phyloP scores from a whole-genome alignment of 2,797 vertebrate genomes.

The Enteromius argenteus region DNA sequence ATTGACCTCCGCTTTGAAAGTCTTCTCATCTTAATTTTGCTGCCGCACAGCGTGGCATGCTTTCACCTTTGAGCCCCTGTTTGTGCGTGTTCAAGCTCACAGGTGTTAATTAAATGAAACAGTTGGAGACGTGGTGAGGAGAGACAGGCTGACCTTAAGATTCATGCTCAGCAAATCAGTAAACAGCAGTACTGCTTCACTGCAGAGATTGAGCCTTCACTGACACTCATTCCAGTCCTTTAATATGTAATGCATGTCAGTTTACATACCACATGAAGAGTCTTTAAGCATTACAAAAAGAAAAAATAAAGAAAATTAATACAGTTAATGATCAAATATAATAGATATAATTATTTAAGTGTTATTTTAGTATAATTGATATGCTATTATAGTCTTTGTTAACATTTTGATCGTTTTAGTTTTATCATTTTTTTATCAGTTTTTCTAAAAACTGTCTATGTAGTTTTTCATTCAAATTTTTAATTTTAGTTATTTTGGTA shows the following conservation, averaged over 20 bases:
- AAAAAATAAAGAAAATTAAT: background rate
- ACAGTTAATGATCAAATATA: background rate
- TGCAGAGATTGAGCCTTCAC: background rate
- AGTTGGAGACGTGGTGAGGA: conserved; percentile 16
- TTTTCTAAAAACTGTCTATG: background rate
- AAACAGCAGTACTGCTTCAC: conserved; percentile 23
- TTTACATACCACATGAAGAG: background rate
- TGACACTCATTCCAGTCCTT: background rate
- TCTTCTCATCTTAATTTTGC: conserved; percentile 48
- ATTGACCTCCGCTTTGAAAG: conserved; percentile 39
- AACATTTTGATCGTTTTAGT: background rate
- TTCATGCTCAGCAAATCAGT: conserved; percentile 31
- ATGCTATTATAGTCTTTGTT: background rate
- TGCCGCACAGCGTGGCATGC: conserved; percentile 14
- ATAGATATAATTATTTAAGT: background rate
- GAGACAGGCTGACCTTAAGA: conserved; percentile 39
- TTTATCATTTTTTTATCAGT: background rate
- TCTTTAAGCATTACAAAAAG: background rate
- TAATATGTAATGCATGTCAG: background rate
- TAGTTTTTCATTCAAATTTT: background rate
- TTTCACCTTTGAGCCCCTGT: conserved; percentile 21
- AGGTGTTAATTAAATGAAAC: conserved; percentile 55
- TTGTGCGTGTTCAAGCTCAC: conserved; percentile 24
- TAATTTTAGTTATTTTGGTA: background rate
- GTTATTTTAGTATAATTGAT: background rate